Conservation (phyloP, 2,113 vertebrate genomes). For the Lichenostomus cassidix region DNA sequence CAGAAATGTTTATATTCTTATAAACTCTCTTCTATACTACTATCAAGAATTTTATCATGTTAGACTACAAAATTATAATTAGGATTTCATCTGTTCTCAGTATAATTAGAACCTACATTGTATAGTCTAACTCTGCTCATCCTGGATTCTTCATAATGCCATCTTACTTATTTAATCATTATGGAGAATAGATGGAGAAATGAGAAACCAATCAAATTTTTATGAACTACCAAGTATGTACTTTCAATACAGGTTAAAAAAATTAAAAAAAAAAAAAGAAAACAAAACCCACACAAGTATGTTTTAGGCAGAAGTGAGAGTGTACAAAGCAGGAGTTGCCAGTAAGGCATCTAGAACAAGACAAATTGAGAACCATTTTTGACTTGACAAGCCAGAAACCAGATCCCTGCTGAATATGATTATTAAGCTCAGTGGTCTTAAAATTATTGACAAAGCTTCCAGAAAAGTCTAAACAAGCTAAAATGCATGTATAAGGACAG, state of each 20-base stretch:
- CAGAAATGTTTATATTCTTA: not conserved
- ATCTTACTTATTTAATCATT: not conserved
- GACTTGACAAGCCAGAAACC: not conserved
- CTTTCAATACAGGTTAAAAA: not conserved
- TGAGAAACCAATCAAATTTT: accelerated
- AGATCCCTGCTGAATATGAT: not conserved
- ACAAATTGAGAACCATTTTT: not conserved
- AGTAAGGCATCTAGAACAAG: not conserved
- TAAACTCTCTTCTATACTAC: not conserved
- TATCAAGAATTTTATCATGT: not conserved
- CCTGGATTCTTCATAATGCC: not conserved
- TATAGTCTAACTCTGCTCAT: not conserved
- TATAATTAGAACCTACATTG: not conserved
- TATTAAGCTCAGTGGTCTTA: not conserved
- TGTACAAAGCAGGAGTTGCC: not conserved
- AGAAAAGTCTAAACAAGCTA: not conserved
- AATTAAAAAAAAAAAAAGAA: too few relatives aligned
- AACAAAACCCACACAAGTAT: not conserved
- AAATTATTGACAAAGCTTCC: not conserved
- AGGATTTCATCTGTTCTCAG: not conserved
- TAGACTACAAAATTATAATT: not conserved
- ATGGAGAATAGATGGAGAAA: not conserved
- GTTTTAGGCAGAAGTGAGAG: not conserved
- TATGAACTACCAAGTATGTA: not conserved
- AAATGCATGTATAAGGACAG: not conserved